Percentiles rank a stretch among this genome's conserved stretches.
phyloP scores from a whole-genome alignment of 2,888 invertebrate species.

The Hypolimnas misippus region DNA sequence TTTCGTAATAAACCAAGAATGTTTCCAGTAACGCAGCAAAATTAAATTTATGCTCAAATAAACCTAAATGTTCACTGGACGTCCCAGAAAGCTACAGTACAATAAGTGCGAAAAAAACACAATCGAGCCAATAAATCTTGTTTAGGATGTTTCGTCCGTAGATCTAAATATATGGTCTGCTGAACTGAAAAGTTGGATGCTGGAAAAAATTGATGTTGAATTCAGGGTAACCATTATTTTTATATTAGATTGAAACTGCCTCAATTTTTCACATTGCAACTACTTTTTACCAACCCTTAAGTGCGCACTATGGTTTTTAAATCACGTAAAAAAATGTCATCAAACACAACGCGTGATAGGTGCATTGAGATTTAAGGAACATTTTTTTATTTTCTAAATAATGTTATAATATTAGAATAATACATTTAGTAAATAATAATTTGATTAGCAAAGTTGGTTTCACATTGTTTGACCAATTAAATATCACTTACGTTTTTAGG shows the following conservation, averaged over 20 bases:
- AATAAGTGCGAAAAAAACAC: conserved; percentile 16
- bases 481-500: too few species aligned
- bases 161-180: conserved; percentile 28
- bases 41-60: conserved; percentile 3
- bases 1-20: background rate
- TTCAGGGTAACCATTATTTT: conserved; percentile 25
- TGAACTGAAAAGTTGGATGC: conserved; percentile 31
- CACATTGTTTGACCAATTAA: too few species aligned
- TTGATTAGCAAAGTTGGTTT: too few species aligned
- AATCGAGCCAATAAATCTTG: conserved; percentile 35
- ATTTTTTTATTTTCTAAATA: too few species aligned
- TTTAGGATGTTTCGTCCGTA: conserved; percentile 25
- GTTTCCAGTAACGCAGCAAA: background rate
- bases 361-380: too few species aligned
- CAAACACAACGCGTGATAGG: too few species aligned
- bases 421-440: too few species aligned
- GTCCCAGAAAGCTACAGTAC: background rate
- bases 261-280: background rate
- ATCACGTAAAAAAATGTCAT: too few species aligned
- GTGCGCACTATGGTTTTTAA: too few species aligned
- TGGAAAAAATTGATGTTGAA: conserved; percentile 23
- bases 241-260: background rate
- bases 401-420: too few species aligned
- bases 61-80: conserved; percentile 4
- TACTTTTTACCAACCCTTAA: too few species aligned